Base-by-base conservation (phyloP, 37 sponge, comb jelly and placozoan genomes). In the Agelas oroides region DNA sequence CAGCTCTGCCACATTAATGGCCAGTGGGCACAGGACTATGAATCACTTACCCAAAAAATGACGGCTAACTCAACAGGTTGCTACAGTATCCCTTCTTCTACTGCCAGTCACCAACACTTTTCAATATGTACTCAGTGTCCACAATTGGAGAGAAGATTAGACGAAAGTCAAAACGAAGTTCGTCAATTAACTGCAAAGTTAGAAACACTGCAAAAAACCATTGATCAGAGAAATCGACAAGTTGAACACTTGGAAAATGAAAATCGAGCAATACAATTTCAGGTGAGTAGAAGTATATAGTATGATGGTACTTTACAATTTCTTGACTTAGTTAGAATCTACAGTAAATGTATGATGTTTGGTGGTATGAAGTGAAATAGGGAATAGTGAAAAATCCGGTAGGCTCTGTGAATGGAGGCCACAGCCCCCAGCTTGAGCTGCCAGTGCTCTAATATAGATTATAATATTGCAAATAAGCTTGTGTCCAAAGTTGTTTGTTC, bases 1-100 rank as follows among this genome's bases (percentile, higher is more conserved):
- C 65, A 87, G 87, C 53, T 88, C 0, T 88, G 58, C 53, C 73
- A 55, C 21, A 81, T 88, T 12, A 88, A 88, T 28, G 69, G 81
- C 0, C 81, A 80, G 25, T 88, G 88, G 88, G 61, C 82, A n/a
- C 23, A 53, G 6, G 88, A 88, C 76, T 88, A 88, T 34, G 66
- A 73, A 32, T 37, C 34, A 2, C 88, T 88, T 5, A 52, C 74
- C 1, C 56, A 88, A 38, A 63, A 71, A 19, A 65, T 46, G 46
- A 12, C 64, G 1, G 24, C 37, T 38, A 65, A 78, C 30, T 65
- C 79, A 11, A 78, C 79, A 41, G 79, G 79, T 2, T 78, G 63
- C 46, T 60, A 78, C 53, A 78, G 79, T 30, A 38, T 52, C 20
- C 19, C 65, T 14, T 57, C 75, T 3, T 12, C 65, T 40, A 18